These are phyloP conservation scores for Gasteruption jaculator DNA, from an alignment of 2,888 invertebrate genomes.

Conservation along the genomic window DNA sequence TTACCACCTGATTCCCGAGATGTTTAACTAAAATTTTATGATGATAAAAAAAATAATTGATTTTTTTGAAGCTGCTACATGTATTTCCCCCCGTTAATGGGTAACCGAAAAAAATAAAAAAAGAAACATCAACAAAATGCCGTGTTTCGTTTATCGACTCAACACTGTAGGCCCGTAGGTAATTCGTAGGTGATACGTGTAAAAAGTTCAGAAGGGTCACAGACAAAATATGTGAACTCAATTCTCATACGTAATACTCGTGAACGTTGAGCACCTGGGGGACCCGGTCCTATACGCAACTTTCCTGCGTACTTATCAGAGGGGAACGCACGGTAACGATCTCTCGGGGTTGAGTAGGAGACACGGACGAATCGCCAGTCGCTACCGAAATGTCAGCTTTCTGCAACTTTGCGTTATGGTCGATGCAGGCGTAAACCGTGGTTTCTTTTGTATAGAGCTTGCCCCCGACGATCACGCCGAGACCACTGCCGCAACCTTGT, in stretches of 20 bases:
- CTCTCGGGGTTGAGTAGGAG: constrained; percentile 32
- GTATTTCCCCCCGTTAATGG: no score
- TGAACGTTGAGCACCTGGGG: constrained; percentile 49
- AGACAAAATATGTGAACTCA: no score
- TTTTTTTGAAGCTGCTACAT: no score
- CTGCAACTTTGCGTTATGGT: constrained; percentile 59
- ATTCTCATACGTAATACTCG: constrained; percentile 49
- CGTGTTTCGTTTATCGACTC: no score
- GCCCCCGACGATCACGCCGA: constrained; percentile 48
- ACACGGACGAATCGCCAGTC: constrained; percentile 26
- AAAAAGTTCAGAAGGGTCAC: no score
- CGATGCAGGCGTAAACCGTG: constrained; percentile 72
- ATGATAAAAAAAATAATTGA: no score
- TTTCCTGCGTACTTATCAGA: constrained; percentile 48
- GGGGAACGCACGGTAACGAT: constrained; percentile 50
- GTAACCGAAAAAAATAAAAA: no score
- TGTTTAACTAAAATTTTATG: no score
- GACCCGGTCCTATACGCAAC: constrained; percentile 50
- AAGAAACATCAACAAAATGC: no score
- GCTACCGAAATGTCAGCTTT: constrained; percentile 33
- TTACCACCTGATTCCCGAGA: no score
- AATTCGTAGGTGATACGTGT: no score
- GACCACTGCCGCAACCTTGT: constrained; percentile 35
- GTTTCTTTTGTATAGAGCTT: constrained; percentile 62
- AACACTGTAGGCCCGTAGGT: no score